Base-by-base conservation (phyloP, 1,140 invertebrate species). In the Drosophila murphyi region DNA sequence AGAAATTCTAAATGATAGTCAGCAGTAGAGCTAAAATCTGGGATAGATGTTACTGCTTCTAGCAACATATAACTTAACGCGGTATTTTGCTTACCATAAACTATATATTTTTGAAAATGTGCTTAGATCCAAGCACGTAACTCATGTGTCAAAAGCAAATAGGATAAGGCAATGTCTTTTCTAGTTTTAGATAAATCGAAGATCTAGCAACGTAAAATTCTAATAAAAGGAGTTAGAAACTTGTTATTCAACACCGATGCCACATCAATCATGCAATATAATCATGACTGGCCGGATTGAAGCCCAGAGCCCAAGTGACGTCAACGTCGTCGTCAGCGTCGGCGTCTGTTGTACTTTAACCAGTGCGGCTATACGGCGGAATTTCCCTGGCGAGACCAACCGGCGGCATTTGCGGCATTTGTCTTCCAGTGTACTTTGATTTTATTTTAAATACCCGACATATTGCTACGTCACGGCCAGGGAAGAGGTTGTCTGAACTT, bases 371-470 rank as follows among this genome's bases (percentile, higher is more conserved):
- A 80, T 83, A 80, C 85, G 85, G 47, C 80, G 85, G 83, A 88
- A 88, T 88, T 88, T 88, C 85, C 80, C 77, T 88, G 83, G 89
- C 83, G 83, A 88, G 89, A 88, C 77, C 56, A 56, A 78, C 31
- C 31, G 31, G 39, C 60, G 50, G 20, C 20, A 20, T 67, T 50
- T 39, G 62, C 37, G 39, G 51, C 61, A 28, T 77, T 69, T 71
- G 60, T 20, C 20, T 20, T 20, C 62, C 60, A 68, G 76, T 69
- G 82, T 86, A 80, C 78, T 87, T 86, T 86, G 82, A 56, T 51
- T 78, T 70, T 60, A 72, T 48, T 85, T 78, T 69, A 71, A 67
- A 73, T 70, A 51, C 62, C 57, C 52, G 61, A 57, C 57, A 39
- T 47, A 28, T 10, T 48, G 43, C 64, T 34, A 67, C 62, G 72